Percentiles rank a stretch among this genome's conserved stretches.
These are phyloP conservation scores for Danio kyathit DNA, from an alignment of 2,797 vertebrate genomes.

Conservation along the genomic window DNA sequence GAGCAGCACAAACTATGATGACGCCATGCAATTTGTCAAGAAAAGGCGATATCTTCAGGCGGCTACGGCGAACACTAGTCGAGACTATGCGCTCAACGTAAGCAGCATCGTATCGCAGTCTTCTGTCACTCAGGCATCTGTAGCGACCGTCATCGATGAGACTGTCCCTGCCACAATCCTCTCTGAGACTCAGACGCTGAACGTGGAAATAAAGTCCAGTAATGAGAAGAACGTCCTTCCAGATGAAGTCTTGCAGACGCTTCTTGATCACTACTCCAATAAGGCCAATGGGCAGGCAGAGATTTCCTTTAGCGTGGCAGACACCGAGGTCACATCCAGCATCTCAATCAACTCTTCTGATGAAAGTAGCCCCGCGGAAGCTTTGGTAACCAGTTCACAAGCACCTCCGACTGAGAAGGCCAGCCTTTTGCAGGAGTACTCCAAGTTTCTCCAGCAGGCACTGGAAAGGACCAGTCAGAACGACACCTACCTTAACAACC, in stretches of 20 bases:
- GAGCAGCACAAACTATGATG: slow-evolving; percentile 96
- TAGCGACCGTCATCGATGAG: slow-evolving; percentile 93
- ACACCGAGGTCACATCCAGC: slow-evolving; percentile 97
- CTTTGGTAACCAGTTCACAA: slow-evolving; percentile 84
- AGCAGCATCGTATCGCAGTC: slow-evolving; percentile 92
- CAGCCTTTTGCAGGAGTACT: slow-evolving; percentile 98
- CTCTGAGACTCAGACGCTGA: slow-evolving; percentile 88
- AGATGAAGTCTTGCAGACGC: slow-evolving; percentile 96
- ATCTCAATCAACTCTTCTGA: slow-evolving; percentile 98
- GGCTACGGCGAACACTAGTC: slow-evolving; percentile 85
- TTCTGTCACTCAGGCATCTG: slow-evolving; percentile 89
- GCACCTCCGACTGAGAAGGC: slow-evolving; percentile 93
- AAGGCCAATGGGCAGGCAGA: slow-evolving; percentile 97
- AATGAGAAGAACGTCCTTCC: slow-evolving; percentile 97
- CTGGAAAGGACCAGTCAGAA: slow-evolving; percentile 99
- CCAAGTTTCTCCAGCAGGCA: slow-evolving; percentile 98
- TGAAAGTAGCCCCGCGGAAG: slow-evolving; percentile 88
- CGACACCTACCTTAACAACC: slow-evolving; percentile 97
- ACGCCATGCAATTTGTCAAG: slow-evolving; percentile 99
- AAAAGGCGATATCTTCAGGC: slow-evolving; percentile 98
- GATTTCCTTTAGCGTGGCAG: slow-evolving; percentile 94
- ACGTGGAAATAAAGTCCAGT: slow-evolving; percentile 89
- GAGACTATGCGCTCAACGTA: slow-evolving; percentile 91
- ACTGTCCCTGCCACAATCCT: slow-evolving; percentile 90
- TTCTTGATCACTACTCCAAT: slow-evolving; percentile 97